Conservation (phyloP, 1,140 invertebrate species). For the Achatina immaculata region DNA sequence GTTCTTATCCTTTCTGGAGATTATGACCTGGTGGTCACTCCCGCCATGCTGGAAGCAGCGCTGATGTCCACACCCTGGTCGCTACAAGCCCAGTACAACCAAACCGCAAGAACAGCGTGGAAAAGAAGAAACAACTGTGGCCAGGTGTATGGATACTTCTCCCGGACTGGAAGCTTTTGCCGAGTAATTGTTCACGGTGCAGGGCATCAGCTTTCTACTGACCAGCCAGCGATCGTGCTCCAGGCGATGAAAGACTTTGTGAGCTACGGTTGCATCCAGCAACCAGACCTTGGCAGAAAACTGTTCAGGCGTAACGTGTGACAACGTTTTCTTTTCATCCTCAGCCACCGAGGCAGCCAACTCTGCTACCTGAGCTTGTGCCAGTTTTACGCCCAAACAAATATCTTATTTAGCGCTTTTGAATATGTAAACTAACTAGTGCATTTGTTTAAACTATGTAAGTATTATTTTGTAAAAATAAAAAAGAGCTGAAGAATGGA, state of each 20-base stretch:
- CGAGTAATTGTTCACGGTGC: background rate
- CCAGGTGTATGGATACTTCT: background rate
- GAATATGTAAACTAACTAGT: too few relatives aligned
- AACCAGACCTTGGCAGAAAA: too few relatives aligned
- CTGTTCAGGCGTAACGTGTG: too few relatives aligned
- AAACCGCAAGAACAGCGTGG: background rate
- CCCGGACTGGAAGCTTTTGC: constrained; percentile 4
- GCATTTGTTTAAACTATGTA: too few relatives aligned
- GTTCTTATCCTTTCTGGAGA: constrained; percentile 1
- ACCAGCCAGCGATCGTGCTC: background rate
- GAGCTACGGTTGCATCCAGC: background rate
- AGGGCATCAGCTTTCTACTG: background rate
- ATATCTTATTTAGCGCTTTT: too few relatives aligned
- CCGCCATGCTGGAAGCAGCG: background rate
- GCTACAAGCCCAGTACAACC: background rate
- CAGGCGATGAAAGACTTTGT: background rate
- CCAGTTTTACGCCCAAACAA: too few relatives aligned
- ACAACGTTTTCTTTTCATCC: too few relatives aligned
- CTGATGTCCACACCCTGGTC: background rate
- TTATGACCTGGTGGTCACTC: background rate
- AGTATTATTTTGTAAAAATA: too few relatives aligned
- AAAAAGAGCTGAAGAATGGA: too few relatives aligned
- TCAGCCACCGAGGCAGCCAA: too few relatives aligned
- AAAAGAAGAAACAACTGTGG: too few relatives aligned
- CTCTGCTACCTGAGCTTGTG: too few relatives aligned